Evolutionary conservation across 2,888 invertebrate species (phyloP), one percentile per base, ranked within the genome.

Genomic region (Netelia melanura): DNA sequence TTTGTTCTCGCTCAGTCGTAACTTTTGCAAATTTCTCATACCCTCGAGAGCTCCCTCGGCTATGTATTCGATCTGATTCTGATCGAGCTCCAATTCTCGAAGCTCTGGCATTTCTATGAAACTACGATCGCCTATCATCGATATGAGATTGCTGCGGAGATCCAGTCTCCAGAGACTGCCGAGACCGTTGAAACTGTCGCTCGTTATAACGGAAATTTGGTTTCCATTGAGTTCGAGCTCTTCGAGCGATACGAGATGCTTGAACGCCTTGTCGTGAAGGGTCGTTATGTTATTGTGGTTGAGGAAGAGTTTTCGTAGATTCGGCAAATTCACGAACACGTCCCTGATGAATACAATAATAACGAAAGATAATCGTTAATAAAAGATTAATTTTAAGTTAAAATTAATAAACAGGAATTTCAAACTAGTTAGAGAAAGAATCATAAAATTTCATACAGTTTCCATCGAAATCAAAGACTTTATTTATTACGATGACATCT

Each of bases 251-350:
- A 95, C 95, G 92, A 97, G 94, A 88, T 97, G 95, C 88, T 95
- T 95, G 91, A 97, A 98, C 25, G 98, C 97, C 86, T 97, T 97
- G 86, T 98, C 98, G 89, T 98, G 98, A 86, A 98, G 95, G 52
- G 96, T 95, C 85, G 97, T 96, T 88, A 99, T 95, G 92, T 97
- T 97, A 94, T 99, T 99, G 91, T 97, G 97, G 89, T 98, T 97
- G 74, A 99, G 95, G 86, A 96, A 96, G 58, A 99, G 95, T 86
- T 97, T 96, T 89, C 96, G 96, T 86, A 97, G 94, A 78, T 95
- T 95, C 0, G 97, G 97, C 78, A 97, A 92, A 91, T 97, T 96
- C 67, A 96, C 95, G 92, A 98, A 98, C 0, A 96, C 96, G 89
- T 96, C 96, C 74, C 96, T 93, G 92, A 30, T 83, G 58, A 21